Evolutionary conservation across 2,797 vertebrate genomes (phyloP).

Genomic region (Balearica regulorum): DNA sequence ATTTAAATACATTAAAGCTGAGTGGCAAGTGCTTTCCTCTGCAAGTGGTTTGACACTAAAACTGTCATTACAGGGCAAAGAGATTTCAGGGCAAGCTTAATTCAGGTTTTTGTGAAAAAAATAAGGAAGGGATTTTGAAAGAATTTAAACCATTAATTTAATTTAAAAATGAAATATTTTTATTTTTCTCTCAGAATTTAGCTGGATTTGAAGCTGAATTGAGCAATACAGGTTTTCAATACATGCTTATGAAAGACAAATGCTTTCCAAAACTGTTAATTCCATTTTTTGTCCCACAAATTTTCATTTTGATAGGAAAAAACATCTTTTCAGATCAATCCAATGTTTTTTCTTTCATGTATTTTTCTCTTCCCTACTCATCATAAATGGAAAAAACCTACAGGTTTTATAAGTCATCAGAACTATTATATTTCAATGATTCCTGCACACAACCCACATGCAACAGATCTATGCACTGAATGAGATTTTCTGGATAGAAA

Average conservation of each 20-base stretch:
- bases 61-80: neutral
- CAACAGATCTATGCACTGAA: neutral
- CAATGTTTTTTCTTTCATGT: neutral
- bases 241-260: neutral
- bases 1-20: neutral
- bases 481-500: neutral
- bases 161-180: neutral
- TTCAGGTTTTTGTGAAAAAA: neutral
- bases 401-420: neutral
- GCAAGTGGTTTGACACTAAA: neutral
- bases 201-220: neutral
- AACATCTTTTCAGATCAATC: neutral
- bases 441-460: neutral
- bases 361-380: neutral
- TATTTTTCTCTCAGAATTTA: neutral
- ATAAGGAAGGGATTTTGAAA: neutral
- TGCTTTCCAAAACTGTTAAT: neutral
- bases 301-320: neutral
- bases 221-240: neutral
- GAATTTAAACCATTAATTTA: neutral
- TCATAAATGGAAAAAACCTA: neutral
- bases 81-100: neutral
- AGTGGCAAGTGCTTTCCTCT: neutral
- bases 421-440: neutral
- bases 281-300: neutral